Conservation (phyloP, 2,113 vertebrate species). For the Perca flavescens region DNA sequence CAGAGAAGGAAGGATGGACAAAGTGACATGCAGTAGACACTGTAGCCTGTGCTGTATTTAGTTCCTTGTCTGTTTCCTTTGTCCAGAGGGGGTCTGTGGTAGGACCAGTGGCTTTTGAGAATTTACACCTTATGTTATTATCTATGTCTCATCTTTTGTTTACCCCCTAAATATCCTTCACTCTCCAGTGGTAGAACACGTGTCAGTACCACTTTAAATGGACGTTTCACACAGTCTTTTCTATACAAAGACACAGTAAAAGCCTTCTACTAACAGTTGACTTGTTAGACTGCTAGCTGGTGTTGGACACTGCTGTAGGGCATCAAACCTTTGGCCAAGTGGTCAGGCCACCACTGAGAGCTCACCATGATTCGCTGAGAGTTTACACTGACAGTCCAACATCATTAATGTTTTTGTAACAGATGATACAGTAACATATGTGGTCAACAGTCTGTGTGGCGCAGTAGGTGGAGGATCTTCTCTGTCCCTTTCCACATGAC, state of each 20-base stretch:
- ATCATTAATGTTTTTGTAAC: not conserved
- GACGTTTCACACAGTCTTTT: constrained; percentile 48
- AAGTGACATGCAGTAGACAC: not conserved
- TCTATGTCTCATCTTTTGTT: constrained; percentile 22
- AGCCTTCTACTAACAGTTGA: constrained; percentile 1
- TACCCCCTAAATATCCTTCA: constrained; percentile 1
- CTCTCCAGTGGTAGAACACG: constrained; percentile 4
- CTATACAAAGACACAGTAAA: constrained; percentile 34
- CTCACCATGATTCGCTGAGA: not conserved
- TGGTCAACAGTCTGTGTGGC: constrained; percentile 53
- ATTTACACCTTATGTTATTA: constrained; percentile 18
- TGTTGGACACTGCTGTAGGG: constrained; percentile 51
- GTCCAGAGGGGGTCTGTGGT: constrained; percentile 13
- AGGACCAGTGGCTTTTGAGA: not conserved
- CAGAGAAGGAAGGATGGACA: not conserved
- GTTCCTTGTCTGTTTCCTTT: constrained; percentile 11
- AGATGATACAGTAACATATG: not conserved
- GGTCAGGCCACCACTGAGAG: constrained; percentile 51
- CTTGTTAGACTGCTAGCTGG: constrained; percentile 15
- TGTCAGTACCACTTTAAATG: constrained; percentile 46
- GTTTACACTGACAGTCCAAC: constrained; percentile 29
- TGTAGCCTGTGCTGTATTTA: not conserved
- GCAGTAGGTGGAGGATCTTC: not conserved
- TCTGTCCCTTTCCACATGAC: not conserved
- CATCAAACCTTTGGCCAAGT: constrained; percentile 32